These are phyloP conservation scores for Sesia bembeciformis DNA, from an alignment of 2,888 invertebrate genomes.

Conservation along the genomic window DNA sequence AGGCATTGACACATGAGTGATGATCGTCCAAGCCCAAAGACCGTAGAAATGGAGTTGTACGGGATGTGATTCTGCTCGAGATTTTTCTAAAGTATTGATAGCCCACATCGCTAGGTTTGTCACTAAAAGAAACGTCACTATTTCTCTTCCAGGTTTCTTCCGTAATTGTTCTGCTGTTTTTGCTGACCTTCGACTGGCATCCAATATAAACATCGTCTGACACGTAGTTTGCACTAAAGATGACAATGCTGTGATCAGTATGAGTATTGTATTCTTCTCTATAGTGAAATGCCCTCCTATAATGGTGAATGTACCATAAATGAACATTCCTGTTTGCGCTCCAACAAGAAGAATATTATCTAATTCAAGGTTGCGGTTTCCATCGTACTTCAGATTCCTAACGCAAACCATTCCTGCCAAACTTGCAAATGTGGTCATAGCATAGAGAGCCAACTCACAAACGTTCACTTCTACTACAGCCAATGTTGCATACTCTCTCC, in stretches of 20 bases:
- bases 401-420: constrained; percentile 92
- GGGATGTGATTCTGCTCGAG: constrained; percentile 92
- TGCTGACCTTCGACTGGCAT: constrained; percentile 89
- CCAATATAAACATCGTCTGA: constrained; percentile 93
- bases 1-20: constrained; percentile 95
- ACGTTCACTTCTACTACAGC: constrained; percentile 93
- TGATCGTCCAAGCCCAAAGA: constrained; percentile 96
- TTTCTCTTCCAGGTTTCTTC: constrained; percentile 93
- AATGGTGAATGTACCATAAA: constrained; percentile 94
- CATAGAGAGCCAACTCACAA: constrained; percentile 90
- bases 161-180: constrained; percentile 86
- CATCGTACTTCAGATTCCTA: constrained; percentile 88
- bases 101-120: constrained; percentile 96
- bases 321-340: constrained; percentile 95
- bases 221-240: constrained; percentile 91
- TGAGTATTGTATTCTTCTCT: constrained; percentile 85
- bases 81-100: constrained; percentile 93
- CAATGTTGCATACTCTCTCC: constrained; percentile 84
- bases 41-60: constrained; percentile 94
- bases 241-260: constrained; percentile 87
- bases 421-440: constrained; percentile 89
- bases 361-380: constrained; percentile 85
- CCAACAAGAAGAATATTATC: constrained; percentile 94
- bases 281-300: constrained; percentile 93
- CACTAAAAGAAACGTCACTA: constrained; percentile 92